phyloP scores from a whole-genome alignment of 2,797 vertebrate species.

The Notoglanidium macrostoma region DNA sequence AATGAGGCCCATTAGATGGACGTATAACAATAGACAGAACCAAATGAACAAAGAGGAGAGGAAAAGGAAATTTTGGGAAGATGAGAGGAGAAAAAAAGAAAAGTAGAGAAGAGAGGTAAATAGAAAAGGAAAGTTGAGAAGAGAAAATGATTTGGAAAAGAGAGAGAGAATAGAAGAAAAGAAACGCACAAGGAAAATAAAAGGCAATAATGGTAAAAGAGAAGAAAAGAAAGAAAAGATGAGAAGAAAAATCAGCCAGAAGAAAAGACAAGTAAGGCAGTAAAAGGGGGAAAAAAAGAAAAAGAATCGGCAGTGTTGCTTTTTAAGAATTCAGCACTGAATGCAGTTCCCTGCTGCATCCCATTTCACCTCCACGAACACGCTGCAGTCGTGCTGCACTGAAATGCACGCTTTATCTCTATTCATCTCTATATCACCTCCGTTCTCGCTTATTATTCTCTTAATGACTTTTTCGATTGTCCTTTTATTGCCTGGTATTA shows the following conservation, averaged over 20 bases:
- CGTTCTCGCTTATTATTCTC: neutral
- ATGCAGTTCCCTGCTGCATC: neutral
- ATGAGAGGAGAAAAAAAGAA: constrained; percentile 6
- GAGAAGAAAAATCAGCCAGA: no score
- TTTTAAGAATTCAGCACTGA: neutral
- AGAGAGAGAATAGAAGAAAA: neutral
- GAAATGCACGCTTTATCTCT: neutral
- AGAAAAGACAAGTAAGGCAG: no score
- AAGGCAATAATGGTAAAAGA: neutral
- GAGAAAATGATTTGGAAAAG: neutral
- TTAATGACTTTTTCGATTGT: neutral
- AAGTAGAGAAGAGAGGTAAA: neutral
- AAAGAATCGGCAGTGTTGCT: neutral
- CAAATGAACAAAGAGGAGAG: constrained; percentile 31
- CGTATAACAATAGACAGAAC: constrained; percentile 54
- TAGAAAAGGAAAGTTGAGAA: neutral
- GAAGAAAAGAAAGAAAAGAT: neutral
- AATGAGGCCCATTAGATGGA: constrained; percentile 51
- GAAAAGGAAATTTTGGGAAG: neutral
- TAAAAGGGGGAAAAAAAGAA: neutral
- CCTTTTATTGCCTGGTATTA: neutral
- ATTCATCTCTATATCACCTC: neutral
- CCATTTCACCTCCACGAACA: neutral
- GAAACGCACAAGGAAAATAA: neutral
- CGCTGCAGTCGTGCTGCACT: neutral